These are phyloP conservation scores for Sciaenops ocellatus DNA, from an alignment of 2,797 vertebrate species.

Conservation along the genomic window DNA sequence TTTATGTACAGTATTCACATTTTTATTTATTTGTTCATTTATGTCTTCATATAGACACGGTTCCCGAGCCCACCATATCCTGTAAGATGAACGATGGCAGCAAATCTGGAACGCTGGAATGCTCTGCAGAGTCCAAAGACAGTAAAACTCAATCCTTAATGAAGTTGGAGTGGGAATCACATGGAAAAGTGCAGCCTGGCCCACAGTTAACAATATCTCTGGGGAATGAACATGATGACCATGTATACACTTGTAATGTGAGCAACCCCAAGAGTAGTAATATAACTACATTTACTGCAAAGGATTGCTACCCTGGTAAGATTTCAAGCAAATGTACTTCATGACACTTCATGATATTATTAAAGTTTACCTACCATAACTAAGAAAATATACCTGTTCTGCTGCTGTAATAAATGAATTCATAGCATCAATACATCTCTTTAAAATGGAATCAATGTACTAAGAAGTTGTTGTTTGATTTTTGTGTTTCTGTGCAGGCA, in stretches of 20 bases:
- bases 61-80: conserved; percentile 61
- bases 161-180: conserved; percentile 53
- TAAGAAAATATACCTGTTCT: background rate
- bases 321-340: background rate
- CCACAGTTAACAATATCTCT: conserved; percentile 46
- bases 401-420: too few species aligned
- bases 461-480: background rate
- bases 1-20: too few species aligned
- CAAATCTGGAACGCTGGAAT: conserved; percentile 43
- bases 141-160: background rate
- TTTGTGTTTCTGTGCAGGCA: conserved; percentile 48
- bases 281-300: conserved; percentile 47
- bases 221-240: conserved; percentile 24
- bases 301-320: conserved; percentile 72
- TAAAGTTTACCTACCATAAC: background rate
- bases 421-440: background rate
- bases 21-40: background rate
- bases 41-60: conserved; percentile 52
- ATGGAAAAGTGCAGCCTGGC: background rate
- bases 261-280: conserved; percentile 61
- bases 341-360: background rate
- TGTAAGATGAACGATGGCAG: conserved; percentile 49
- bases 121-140: conserved; percentile 38
- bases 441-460: background rate
- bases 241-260: conserved; percentile 61